phyloP scores from a whole-genome alignment of 2,113 vertebrate genomes.

The Phoenicopterus ruber region DNA sequence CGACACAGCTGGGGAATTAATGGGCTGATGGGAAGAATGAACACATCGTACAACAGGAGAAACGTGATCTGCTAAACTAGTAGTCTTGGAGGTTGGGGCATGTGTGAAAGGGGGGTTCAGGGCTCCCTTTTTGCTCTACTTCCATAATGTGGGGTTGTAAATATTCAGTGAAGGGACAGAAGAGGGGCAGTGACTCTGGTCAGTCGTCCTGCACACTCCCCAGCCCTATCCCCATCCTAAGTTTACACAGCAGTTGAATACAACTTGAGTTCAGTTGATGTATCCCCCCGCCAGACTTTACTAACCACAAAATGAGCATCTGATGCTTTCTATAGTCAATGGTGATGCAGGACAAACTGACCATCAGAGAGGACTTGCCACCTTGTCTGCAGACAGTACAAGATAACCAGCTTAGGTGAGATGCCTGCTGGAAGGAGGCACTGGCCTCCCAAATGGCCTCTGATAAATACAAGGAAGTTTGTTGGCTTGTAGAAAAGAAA shows the following conservation, averaged over 20 bases:
- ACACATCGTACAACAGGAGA: neutral
- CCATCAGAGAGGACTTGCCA: too few relatives aligned
- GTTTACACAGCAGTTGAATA: neutral
- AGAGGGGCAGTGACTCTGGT: fast-evolving
- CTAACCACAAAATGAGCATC: neutral
- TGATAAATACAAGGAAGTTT: neutral
- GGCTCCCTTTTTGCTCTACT: neutral
- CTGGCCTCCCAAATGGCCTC: neutral
- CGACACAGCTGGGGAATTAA: neutral
- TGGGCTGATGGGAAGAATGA: neutral
- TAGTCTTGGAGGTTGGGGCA: fast-evolving
- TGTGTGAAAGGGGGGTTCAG: neutral
- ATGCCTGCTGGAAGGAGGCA: neutral
- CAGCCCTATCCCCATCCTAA: fast-evolving
- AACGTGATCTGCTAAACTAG: neutral
- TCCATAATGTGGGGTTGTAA: neutral
- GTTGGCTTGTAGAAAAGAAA: neutral
- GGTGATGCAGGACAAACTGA: neutral
- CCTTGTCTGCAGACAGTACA: neutral
- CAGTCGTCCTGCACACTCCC: neutral
- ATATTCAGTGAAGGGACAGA: neutral
- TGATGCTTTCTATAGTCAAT: fast-evolving
- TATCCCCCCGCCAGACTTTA: neutral
- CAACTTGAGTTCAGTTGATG: neutral
- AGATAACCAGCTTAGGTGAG: neutral